Base-by-base conservation (phyloP, 2,797 vertebrate species). In the Ceyx erithaca region DNA sequence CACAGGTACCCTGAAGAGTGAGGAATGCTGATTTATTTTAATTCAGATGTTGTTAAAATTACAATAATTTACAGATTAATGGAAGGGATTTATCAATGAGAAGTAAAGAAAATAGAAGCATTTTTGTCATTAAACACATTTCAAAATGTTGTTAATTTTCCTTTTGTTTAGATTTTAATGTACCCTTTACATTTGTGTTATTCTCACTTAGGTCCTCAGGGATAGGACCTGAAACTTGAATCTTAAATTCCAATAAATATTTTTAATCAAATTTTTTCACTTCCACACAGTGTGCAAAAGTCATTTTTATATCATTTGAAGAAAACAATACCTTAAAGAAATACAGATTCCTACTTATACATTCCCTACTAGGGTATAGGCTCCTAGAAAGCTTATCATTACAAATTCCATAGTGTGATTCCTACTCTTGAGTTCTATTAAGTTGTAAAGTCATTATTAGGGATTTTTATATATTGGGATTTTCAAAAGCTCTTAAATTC, bases 401-500 rank as follows among this genome's bases (percentile, higher is more conserved):
- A 33, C 7, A 63, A 85, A 82, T 85, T 87, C 76, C 35, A 14
- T 2, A 30, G 14, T 1, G 1, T 33, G 31, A 63, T 70, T 59
- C 11, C 23, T 67, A 5, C n/a, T 17, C 57, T 18, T 6, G 6
- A 14, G 23, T 58, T 71, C 71, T 76, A 78, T 75, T 35, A 83
- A 68, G 22, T 19, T 48, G 7, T 80, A 77, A 89, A 85, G 20
- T 28, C 17, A 83, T 45, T 88, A 76, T 81, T 69, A 55, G 6
- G 23, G 48, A n/a, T 28, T 90, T 90, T 81, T 52, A n/a, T 40
- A 19, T 30, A 30, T 2, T 41, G 19, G n/a, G 25, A 57, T 89
- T 80, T 91, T 62, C 30, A 58, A 77, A 75, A 80, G 16, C 31
- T 40, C 31, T 55, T 68, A 48, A 12, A 20, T 91, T 91, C 59